phyloP scores from a whole-genome alignment of 2,113 vertebrate species.

The human (Homo sapiens) region DNA sequence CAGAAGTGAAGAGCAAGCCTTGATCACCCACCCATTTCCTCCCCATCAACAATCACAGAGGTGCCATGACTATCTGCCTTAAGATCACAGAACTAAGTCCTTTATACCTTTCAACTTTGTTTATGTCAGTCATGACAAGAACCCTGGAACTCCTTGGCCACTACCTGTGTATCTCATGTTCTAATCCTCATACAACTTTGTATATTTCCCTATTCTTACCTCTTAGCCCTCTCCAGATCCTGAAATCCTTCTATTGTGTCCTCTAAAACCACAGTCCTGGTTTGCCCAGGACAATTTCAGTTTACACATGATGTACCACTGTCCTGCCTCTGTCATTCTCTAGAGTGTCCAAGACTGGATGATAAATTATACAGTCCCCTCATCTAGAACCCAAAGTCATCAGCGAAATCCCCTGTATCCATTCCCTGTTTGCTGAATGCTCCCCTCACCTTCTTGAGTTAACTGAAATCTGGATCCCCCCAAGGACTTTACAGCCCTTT shows the following conservation, averaged over 20 bases:
- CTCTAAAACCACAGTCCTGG: background rate
- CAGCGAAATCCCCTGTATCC: background rate
- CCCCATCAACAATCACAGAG: background rate
- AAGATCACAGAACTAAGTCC: background rate
- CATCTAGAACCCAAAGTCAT: background rate
- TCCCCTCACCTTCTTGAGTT: background rate
- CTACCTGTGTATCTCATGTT: background rate
- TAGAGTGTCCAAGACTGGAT: background rate
- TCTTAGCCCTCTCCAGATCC: background rate
- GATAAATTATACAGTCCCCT: background rate
- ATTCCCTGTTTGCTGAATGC: background rate
- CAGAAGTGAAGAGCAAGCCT: background rate
- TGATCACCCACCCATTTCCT: background rate
- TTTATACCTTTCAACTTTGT: background rate
- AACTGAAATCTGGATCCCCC: slow-evolving; percentile 23
- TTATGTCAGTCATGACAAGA: background rate
- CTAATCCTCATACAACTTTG: background rate
- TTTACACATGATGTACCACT: background rate
- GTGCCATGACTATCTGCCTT: background rate
- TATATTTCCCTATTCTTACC: background rate
- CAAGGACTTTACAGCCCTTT: background rate
- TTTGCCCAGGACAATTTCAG: background rate
- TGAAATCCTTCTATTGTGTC: background rate
- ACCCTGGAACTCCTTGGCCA: background rate
- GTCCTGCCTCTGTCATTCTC: background rate